Conservation (phyloP, 2,113 vertebrate genomes). For the Leptobrachium leishanense region DNA sequence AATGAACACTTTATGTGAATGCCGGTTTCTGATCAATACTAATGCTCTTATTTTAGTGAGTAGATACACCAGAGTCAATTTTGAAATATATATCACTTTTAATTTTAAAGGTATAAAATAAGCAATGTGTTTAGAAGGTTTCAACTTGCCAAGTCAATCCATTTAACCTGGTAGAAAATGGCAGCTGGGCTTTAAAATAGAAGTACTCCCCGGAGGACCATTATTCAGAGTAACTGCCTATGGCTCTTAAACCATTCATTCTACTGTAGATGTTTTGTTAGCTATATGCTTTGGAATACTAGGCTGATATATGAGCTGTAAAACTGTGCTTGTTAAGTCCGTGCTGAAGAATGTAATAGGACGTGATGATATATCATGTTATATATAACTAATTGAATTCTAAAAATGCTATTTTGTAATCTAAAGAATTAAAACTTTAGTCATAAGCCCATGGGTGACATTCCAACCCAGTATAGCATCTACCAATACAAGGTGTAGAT, state of each 20-base stretch:
- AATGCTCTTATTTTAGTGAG: background rate
- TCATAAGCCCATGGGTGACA: no score
- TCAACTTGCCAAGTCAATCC: background rate
- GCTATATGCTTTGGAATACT: no score
- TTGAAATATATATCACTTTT: background rate
- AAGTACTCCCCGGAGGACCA: background rate
- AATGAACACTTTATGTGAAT: background rate
- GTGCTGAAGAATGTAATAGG: no score
- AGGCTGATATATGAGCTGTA: no score
- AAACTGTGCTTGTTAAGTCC: no score
- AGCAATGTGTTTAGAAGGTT: background rate
- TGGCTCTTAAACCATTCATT: background rate
- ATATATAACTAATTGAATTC: no score
- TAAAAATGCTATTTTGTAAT: no score
- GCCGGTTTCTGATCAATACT: slow-evolving; percentile 1
- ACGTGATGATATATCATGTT: no score
- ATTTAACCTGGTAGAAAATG: background rate
- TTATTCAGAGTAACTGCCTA: background rate
- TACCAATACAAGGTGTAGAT: no score
- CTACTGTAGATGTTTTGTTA: no score
- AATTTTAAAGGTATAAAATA: background rate
- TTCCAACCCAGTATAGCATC: no score
- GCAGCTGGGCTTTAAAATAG: background rate
- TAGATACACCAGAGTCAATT: background rate
- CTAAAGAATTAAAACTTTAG: no score